Evolutionary conservation across 2,113 vertebrate genomes (phyloP).

Genomic region (Enhydra lutris): DNA sequence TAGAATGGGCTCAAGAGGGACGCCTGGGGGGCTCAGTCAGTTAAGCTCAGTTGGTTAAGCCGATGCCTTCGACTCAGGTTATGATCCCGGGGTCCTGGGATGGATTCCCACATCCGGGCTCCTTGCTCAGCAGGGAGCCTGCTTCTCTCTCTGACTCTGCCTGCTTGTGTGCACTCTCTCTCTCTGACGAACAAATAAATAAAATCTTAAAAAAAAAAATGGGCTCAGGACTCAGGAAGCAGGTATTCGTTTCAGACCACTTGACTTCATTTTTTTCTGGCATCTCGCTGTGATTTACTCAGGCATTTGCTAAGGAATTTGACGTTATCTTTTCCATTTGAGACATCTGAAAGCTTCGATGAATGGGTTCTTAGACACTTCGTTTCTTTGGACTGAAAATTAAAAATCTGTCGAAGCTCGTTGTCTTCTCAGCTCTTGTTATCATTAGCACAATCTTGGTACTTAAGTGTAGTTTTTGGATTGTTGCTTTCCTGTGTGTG

Average conservation of each 20-base stretch:
- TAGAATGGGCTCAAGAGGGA: not conserved
- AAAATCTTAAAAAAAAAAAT: too few species aligned
- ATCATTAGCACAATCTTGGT: not conserved
- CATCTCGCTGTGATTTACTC: not conserved
- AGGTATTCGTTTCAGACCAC: not conserved
- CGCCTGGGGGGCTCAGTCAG: too few species aligned
- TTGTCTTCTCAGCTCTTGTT: not conserved
- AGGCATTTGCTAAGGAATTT: not conserved
- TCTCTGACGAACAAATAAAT: too few species aligned
- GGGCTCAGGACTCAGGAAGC: not conserved
- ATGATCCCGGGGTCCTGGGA: too few species aligned
- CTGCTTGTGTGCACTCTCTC: too few species aligned
- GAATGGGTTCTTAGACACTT: not conserved
- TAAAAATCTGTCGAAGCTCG: not conserved
- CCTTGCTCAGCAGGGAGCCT: too few species aligned
- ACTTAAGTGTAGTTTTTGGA: not conserved
- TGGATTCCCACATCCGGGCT: too few species aligned
- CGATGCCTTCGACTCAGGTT: too few species aligned
- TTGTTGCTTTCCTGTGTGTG: not conserved
- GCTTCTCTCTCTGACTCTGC: too few species aligned
- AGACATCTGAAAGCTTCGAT: not conserved
- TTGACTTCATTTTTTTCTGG: not conserved
- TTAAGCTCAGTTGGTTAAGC: too few species aligned
- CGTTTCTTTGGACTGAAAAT: not conserved
- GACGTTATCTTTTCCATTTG: not conserved